Evolutionary conservation across 1,140 invertebrate genomes (phyloP).

Genomic region (Cotesia glomerata): DNA sequence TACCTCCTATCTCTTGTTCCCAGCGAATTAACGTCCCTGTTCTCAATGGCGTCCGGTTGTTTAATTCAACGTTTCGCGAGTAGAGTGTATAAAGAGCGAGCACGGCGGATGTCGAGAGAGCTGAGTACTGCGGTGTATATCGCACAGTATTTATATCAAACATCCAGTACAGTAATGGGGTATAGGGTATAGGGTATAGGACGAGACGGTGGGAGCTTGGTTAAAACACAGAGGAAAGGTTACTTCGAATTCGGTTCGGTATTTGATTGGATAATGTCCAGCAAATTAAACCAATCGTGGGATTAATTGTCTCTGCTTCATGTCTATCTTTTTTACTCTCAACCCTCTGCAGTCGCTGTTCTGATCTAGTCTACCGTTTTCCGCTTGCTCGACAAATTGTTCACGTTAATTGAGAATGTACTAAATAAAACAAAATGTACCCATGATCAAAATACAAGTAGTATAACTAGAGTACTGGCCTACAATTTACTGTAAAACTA

Average conservation of each 20-base stretch:
- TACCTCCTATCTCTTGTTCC: conserved; percentile 16
- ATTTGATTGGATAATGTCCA: conserved; percentile 54
- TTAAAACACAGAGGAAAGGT: conserved; percentile 9
- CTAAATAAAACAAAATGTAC: conserved; percentile 24
- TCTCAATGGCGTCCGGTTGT: conserved; percentile 41
- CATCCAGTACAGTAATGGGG: too few species aligned
- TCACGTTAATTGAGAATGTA: conserved; percentile 47
- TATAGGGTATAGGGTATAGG: conserved; percentile 3
- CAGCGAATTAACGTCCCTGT: conserved; percentile 32
- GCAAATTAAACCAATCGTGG: conserved; percentile 52
- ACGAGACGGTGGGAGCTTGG: too few species aligned
- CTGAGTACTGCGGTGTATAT: background rate
- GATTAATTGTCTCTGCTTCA: conserved; percentile 50
- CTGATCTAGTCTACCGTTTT: conserved; percentile 28
- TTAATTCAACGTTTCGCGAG: conserved; percentile 41
- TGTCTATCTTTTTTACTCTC: conserved; percentile 13
- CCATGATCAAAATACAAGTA: background rate
- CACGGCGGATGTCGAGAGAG: conserved; percentile 10
- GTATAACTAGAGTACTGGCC: background rate
- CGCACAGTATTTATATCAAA: background rate
- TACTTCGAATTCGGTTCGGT: conserved; percentile 36
- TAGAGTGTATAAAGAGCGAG: conserved; percentile 17
- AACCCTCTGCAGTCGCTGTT: background rate
- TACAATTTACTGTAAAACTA: too few species aligned
- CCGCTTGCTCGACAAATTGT: conserved; percentile 45